Conservation (phyloP, 2,797 vertebrate genomes). For the Streptopelia turtur region DNA sequence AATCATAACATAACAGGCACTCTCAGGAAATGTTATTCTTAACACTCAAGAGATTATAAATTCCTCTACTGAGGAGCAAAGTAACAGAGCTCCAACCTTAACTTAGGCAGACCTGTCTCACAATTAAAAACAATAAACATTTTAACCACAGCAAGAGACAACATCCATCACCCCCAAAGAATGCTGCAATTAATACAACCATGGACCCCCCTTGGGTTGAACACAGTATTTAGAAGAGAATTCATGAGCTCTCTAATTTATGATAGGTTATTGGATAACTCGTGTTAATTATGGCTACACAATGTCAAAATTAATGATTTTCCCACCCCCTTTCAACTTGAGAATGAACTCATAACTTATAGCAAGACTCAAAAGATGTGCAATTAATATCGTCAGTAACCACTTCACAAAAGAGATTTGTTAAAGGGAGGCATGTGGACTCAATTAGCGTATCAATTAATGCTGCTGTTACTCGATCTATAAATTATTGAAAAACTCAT, state of each 20-base stretch:
- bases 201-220: constrained; percentile 32
- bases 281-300: constrained; percentile 78
- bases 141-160: neutral
- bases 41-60: neutral
- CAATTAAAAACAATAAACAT: constrained; percentile 1
- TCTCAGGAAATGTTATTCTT: neutral
- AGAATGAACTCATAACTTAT: constrained; percentile 68
- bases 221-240: constrained; percentile 65
- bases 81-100: neutral
- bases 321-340: constrained; percentile 72
- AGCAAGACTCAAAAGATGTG: constrained; percentile 50
- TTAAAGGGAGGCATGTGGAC: constrained; percentile 66
- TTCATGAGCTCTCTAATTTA: constrained; percentile 66
- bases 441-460: constrained; percentile 73
- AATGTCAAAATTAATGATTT: constrained; percentile 80
- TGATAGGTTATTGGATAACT: constrained; percentile 76
- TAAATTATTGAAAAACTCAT: constrained; percentile 77
- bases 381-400: constrained; percentile 62
- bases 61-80: neutral
- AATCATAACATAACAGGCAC: neutral
- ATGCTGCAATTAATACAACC: constrained; percentile 21
- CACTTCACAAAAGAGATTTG: constrained; percentile 56
- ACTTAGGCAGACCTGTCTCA: neutral
- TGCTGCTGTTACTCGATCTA: constrained; percentile 63
- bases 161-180: constrained; percentile 12